Conservation (phyloP, 2,888 invertebrate genomes). For the Chesias legatella region DNA sequence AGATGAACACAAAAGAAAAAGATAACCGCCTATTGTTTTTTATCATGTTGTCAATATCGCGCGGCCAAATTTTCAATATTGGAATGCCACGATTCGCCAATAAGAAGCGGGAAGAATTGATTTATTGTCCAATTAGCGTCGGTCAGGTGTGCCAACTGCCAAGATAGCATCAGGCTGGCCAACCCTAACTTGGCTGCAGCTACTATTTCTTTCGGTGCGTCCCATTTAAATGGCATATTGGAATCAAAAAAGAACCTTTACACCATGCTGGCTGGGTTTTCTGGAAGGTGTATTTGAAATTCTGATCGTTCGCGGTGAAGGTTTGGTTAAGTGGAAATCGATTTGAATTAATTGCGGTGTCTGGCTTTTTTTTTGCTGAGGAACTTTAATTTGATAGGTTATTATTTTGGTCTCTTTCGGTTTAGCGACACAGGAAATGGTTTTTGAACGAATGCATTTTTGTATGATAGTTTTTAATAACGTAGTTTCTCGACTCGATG, state of each 20-base stretch:
- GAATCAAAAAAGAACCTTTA: slow-evolving; percentile 77
- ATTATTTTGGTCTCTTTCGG: slow-evolving; percentile 42
- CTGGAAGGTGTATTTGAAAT: slow-evolving; percentile 74
- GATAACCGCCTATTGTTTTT: slow-evolving; percentile 78
- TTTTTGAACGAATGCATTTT: not conserved
- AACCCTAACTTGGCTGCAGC: slow-evolving; percentile 72
- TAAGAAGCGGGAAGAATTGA: slow-evolving; percentile 80
- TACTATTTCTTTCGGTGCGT: slow-evolving; percentile 76
- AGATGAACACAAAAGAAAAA: slow-evolving; percentile 79
- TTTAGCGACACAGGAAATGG: slow-evolving; percentile 19
- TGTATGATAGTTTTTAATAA: too few relatives aligned
- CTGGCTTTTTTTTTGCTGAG: slow-evolving; percentile 52
- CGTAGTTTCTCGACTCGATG: too few relatives aligned
- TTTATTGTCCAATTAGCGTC: slow-evolving; percentile 81
- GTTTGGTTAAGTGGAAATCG: slow-evolving; percentile 72
- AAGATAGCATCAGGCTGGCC: slow-evolving; percentile 78
- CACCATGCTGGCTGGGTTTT: slow-evolving; percentile 68
- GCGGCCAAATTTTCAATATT: slow-evolving; percentile 81
- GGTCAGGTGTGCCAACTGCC: slow-evolving; percentile 81
- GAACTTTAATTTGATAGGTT: slow-evolving; percentile 71
- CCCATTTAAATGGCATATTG: slow-evolving; percentile 77
- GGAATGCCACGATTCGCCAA: slow-evolving; percentile 80
- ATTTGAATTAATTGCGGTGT: slow-evolving; percentile 73
- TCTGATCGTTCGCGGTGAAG: slow-evolving; percentile 68
- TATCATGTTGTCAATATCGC: slow-evolving; percentile 80